phyloP scores from a whole-genome alignment of 2,888 invertebrate genomes.

The Furcula furcula region DNA sequence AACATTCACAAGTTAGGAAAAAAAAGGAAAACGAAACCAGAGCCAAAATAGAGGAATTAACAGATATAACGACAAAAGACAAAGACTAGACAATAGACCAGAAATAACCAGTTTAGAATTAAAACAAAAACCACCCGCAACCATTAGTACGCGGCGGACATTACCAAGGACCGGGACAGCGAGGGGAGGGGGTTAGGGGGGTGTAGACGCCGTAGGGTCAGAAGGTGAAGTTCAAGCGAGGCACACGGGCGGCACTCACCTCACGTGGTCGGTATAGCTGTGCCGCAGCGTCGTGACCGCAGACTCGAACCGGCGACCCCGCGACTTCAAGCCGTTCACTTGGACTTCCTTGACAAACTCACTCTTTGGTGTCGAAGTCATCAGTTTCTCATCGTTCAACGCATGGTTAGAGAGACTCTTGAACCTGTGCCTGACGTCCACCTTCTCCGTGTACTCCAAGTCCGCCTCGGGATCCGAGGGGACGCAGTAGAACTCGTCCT shows the following conservation, averaged over 20 bases:
- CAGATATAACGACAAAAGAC: constrained; percentile 21
- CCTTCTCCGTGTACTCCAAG: constrained; percentile 35
- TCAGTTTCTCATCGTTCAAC: constrained; percentile 34
- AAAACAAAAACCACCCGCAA: constrained; percentile 21
- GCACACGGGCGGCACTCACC: constrained; percentile 48
- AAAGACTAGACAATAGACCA: constrained; percentile 21
- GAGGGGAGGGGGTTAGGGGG: constrained; percentile 3
- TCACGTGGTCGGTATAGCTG: constrained; percentile 62
- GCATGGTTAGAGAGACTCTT: constrained; percentile 51
- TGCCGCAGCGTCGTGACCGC: constrained; percentile 44
- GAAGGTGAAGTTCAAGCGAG: constrained; percentile 27
- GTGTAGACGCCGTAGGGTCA: constrained; percentile 6
- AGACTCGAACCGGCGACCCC: constrained; percentile 22
- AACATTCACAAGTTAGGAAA: constrained; percentile 19
- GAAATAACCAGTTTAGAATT: constrained; percentile 15
- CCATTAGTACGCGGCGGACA: constrained; percentile 35
- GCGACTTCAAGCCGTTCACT: constrained; percentile 5
- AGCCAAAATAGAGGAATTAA: constrained; percentile 16
- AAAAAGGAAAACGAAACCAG: constrained; percentile 16
- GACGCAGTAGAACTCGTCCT: constrained; percentile 74
- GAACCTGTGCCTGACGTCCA: constrained; percentile 57
- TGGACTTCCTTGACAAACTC: constrained; percentile 13
- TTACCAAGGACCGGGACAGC: constrained; percentile 21
- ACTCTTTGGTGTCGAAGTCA: constrained; percentile 57
- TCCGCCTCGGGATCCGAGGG: constrained; percentile 57